Evolutionary conservation across 1,140 invertebrate genomes (phyloP), one percentile per base, ranked within the genome.

Genomic region (Conopomorpha cramerella): DNA sequence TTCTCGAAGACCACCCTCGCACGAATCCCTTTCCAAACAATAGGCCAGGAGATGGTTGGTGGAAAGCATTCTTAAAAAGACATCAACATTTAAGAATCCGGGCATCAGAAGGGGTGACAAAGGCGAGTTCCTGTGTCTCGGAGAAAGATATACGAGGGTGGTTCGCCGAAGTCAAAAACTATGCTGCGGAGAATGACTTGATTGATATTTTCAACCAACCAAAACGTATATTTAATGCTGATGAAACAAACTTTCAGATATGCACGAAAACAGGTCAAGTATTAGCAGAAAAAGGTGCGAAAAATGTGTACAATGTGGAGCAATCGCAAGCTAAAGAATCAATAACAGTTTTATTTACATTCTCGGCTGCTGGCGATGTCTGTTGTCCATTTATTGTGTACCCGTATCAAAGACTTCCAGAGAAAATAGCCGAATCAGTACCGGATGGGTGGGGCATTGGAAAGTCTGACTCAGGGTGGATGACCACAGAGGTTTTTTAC

Each of bases 1-100:
- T n/a, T n/a, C n/a, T n/a, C n/a, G n/a, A n/a, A n/a, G n/a, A n/a
- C n/a, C n/a, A n/a, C n/a, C n/a, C n/a, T n/a, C n/a, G n/a, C n/a
- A n/a, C n/a, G n/a, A n/a, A n/a, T n/a, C n/a, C n/a, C n/a, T n/a
- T n/a, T 28, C 3, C n/a, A 27, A 34, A 56, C 37, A 51, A 56
- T 34, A 41, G 34, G 14, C 58, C 57, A 11, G 51, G 51, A 7
- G 42, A 50, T 13, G 43, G 42, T 12, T 67, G 55, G 58, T 58
- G 46, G 30, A 44, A 52, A 10, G 30, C 30, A 8, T 63, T 63
- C 47, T 27, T 62, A 26, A 55, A 45, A 27, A 25, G 48, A 30
- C 47, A 66, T 44, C 45, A 44, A 16, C 30, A 42, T 33, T 39
- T 66, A 13, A 39, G 36, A 15, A 17, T 30, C 10, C 36, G 56